Evolutionary conservation across 2,888 invertebrate species (phyloP), one percentile per base, ranked within the genome.

Genomic region (Galerucella nymphaeae): DNA sequence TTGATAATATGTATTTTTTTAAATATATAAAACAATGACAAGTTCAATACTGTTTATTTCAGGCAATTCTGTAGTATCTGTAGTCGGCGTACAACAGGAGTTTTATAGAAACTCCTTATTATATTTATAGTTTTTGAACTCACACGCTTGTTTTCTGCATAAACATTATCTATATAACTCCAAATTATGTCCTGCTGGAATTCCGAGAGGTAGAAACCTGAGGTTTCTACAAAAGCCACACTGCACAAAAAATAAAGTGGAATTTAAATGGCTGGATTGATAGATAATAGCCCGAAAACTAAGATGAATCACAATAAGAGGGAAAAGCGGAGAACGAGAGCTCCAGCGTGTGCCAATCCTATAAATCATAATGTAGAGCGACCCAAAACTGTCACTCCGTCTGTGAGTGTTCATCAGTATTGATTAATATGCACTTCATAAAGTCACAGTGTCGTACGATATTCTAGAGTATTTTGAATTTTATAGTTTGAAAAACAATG

Each of bases 351-450:
- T 57, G 63, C 61, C 71, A 73, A 57, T 66, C 70, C 70, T 75
- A 80, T 81, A 81, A 81, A 81, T 80, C 79, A 80, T 76, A 76
- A 75, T 77, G 75, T 77, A 79, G 78, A 71, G 59, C 78, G 79
- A 80, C 80, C 79, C 78, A 77, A 77, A 81, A 79, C 77, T 80
- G 81, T 81, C 81, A 80, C 75, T 80, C 78, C 75, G 77, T 76
- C 74, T 75, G 74, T 76, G 68, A 77, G 79, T 81, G 82, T 82
- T 83, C 82, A 82, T 82, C 82, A 78, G 79, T 82, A 82, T 83
- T 82, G 83, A 83, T 82, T 83, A 82, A 82, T 82, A 83, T 82
- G 82, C 82, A 82, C 80, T 81, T 77, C 75, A 77, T 71, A 76
- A 70, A 70, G 65, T 59, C 10, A n/a, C 67, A 76, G 76, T 75